phyloP scores from a whole-genome alignment of 2,888 invertebrate species.

The Folsomia candida region DNA sequence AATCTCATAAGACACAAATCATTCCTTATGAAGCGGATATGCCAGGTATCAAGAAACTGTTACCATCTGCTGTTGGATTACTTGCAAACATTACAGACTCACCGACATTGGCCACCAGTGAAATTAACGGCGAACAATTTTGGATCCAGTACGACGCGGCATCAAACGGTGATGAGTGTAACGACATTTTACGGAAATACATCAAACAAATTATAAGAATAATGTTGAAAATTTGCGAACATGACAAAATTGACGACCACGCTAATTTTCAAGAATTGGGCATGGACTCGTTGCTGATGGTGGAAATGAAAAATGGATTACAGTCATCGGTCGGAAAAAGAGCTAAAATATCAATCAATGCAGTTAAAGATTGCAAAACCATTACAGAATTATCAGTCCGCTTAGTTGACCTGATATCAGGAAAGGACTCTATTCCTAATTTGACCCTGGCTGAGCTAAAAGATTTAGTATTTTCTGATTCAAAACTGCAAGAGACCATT shows the following conservation, averaged over 20 bases:
- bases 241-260: conserved; percentile 27
- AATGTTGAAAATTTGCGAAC: conserved; percentile 21
- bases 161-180: conserved; percentile 8
- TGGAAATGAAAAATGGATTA: too few relatives aligned
- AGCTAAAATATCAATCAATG: too few relatives aligned
- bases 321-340: too few relatives aligned
- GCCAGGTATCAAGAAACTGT: background rate
- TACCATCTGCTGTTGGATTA: background rate
- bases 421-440: background rate
- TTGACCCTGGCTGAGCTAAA: conserved; percentile 14
- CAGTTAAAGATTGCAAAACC: too few relatives aligned
- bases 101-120: background rate
- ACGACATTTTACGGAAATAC: conserved; percentile 13
- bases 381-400: too few relatives aligned
- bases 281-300: conserved; percentile 33
- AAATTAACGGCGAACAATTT: conserved; percentile 24
- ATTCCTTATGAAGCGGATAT: conserved; percentile 9
- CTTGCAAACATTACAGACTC: background rate
- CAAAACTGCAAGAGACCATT: conserved; percentile 20
- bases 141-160: conserved; percentile 25
- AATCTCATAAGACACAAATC: background rate
- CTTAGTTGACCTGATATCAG: conserved; percentile 19
- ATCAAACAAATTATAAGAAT: conserved; percentile 15
- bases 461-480: conserved; percentile 19
- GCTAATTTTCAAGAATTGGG: conserved; percentile 20